Percentiles rank a stretch among this genome's conserved stretches.
phyloP scores from a whole-genome alignment of 37 sponge, comb jelly and placozoan species.

The Mnemiopsis leidyi region DNA sequence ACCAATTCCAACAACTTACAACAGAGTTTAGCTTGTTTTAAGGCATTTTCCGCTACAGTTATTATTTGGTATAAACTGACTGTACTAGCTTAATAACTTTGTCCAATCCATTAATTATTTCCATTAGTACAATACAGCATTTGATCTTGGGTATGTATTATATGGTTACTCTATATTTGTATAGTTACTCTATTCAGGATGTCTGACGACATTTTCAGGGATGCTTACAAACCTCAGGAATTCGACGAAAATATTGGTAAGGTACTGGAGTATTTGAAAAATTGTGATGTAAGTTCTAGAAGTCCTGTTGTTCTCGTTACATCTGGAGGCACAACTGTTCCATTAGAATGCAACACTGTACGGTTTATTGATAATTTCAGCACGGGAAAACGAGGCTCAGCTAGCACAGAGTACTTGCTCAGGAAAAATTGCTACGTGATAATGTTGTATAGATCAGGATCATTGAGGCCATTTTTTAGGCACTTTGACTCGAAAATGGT shows the following conservation, averaged over 20 bases:
- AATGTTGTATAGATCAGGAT: constrained; percentile 73
- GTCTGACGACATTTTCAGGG: neutral
- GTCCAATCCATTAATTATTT: too few relatives aligned
- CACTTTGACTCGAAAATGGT: constrained; percentile 68
- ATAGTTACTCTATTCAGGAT: neutral
- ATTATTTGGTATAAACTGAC: too few relatives aligned
- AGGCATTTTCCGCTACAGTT: too few relatives aligned
- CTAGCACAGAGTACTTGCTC: constrained; percentile 94
- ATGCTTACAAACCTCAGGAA: neutral
- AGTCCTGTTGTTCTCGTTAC: constrained; percentile 30
- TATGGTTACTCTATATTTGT: too few relatives aligned
- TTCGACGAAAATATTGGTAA: neutral
- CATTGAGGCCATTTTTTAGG: constrained; percentile 79
- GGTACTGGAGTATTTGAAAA: neutral
- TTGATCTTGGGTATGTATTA: too few relatives aligned
- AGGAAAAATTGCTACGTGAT: constrained; percentile 79
- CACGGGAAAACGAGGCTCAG: constrained; percentile 82
- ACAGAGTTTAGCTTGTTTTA: too few relatives aligned
- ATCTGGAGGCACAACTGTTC: constrained; percentile 97
- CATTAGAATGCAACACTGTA: constrained; percentile 93
- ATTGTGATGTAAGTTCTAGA: neutral
- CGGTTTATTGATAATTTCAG: constrained; percentile 97
- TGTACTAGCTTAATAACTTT: too few relatives aligned
- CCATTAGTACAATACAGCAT: too few relatives aligned
- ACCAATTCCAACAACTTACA: too few relatives aligned